A percentile compares a stretch with the other conserved stretches of the same genome.
Evolutionary conservation across 2,113 vertebrate genomes (phyloP).

Genomic region (Procavia capensis): DNA sequence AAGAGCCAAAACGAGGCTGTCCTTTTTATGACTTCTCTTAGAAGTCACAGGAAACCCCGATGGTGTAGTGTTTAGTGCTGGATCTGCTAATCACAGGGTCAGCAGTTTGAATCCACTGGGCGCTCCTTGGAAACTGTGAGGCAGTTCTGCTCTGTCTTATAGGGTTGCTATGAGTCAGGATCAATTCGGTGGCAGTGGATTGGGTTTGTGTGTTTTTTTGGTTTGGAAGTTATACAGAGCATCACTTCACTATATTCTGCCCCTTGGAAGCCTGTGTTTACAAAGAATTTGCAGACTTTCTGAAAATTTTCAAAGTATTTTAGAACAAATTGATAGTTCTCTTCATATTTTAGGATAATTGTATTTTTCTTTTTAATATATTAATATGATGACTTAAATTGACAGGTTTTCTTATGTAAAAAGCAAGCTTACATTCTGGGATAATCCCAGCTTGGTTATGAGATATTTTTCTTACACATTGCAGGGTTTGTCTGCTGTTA

Average conservation of each 20-base stretch:
- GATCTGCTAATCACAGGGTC: no score
- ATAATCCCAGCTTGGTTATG: constrained; percentile 10
- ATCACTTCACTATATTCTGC: neutral
- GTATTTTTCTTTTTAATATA: neutral
- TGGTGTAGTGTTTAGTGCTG: no score
- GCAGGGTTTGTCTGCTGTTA: constrained; percentile 6
- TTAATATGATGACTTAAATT: neutral
- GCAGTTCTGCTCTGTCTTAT: no score
- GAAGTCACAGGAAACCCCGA: no score
- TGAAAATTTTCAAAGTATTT: constrained; percentile 6
- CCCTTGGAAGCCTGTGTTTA: neutral
- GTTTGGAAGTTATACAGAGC: no score
- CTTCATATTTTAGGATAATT: constrained; percentile 47
- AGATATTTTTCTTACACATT: neutral
- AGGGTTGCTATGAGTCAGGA: no score
- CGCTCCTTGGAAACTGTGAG: no score
- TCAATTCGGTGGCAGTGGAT: no score
- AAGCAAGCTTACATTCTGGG: neutral
- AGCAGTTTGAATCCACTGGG: no score
- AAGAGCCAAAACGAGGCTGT: neutral
- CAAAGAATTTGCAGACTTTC: neutral
- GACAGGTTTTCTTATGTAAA: constrained; percentile 19
- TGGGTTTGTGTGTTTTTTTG: no score
- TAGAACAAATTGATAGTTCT: neutral
- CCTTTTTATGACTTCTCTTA: neutral